Conservation (phyloP, 2,888 invertebrate genomes). For the Perizoma flavofasciatum region DNA sequence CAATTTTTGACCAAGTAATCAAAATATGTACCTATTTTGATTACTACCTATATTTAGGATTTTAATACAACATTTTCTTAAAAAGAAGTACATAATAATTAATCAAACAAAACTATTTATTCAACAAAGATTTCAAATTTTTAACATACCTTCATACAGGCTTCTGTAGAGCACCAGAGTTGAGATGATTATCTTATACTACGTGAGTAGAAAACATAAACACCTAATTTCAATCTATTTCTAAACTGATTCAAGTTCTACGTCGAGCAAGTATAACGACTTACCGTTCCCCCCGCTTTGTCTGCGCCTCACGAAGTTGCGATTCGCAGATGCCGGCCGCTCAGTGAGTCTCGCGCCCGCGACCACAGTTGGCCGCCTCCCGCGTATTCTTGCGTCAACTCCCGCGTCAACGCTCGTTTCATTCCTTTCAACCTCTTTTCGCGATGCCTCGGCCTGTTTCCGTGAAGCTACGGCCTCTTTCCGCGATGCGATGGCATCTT, state of each 20-base stretch:
- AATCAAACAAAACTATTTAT: too few relatives aligned
- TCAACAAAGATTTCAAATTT: too few relatives aligned
- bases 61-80: too few relatives aligned
- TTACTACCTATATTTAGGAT: too few relatives aligned
- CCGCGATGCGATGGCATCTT: conserved; percentile 19
- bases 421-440: conserved; percentile 54
- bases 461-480: conserved; percentile 39
- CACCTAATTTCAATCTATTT: conserved; percentile 7
- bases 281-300: conserved; percentile 73
- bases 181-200: too few relatives aligned
- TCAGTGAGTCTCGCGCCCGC: conserved; percentile 66
- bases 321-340: conserved; percentile 54
- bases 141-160: too few relatives aligned
- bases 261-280: conserved; percentile 48
- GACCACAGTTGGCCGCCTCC: conserved; percentile 62
- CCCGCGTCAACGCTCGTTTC: conserved; percentile 37
- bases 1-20: neutral
- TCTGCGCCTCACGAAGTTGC: conserved; percentile 68
- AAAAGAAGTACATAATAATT: too few relatives aligned
- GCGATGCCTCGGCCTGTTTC: conserved; percentile 33
- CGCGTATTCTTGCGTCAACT: conserved; percentile 45
- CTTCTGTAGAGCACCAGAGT: too few relatives aligned
- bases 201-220: neutral
- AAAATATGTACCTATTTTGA: too few relatives aligned
- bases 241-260: conserved; percentile 11